Evolutionary conservation across 2,113 vertebrate species (phyloP).

Genomic region (Tetrax tetrax): DNA sequence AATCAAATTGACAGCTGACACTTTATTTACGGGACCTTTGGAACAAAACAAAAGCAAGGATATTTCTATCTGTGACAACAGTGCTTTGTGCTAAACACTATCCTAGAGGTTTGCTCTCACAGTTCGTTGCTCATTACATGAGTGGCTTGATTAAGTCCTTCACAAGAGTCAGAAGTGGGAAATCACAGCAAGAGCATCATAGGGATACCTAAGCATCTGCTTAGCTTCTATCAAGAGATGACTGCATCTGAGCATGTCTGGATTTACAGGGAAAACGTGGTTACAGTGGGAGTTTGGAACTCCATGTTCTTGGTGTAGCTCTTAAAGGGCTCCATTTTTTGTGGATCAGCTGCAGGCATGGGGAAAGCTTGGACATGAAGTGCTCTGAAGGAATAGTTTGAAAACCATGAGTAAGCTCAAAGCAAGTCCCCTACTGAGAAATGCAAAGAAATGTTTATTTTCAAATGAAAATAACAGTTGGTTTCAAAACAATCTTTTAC

Average conservation of each 20-base stretch:
- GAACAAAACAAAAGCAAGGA: not conserved
- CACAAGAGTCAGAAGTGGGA: not conserved
- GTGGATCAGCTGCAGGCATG: not conserved
- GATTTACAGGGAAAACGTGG: not conserved
- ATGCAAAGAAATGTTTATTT: constrained; percentile 41
- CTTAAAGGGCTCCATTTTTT: not conserved
- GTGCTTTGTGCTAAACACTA: not conserved
- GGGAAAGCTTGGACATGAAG: not conserved
- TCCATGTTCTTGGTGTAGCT: not conserved
- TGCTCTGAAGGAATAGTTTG: not conserved
- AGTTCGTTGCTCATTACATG: not conserved
- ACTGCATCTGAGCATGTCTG: not conserved
- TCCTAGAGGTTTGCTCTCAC: not conserved
- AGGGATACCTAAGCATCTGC: not conserved
- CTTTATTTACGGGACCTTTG: not conserved
- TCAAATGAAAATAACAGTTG: constrained; percentile 27
- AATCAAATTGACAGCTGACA: not conserved
- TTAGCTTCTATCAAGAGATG: not conserved
- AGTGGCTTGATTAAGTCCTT: not conserved
- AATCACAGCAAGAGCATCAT: not conserved
- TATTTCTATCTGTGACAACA: not conserved
- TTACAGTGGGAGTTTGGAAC: not conserved
- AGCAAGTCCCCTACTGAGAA: constrained; percentile 1
- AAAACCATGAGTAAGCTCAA: constrained; percentile 26
- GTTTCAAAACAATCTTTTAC: constrained; percentile 47